Evolutionary conservation across 2,888 invertebrate species (phyloP).

Genomic region (Drosophila rellima): DNA sequence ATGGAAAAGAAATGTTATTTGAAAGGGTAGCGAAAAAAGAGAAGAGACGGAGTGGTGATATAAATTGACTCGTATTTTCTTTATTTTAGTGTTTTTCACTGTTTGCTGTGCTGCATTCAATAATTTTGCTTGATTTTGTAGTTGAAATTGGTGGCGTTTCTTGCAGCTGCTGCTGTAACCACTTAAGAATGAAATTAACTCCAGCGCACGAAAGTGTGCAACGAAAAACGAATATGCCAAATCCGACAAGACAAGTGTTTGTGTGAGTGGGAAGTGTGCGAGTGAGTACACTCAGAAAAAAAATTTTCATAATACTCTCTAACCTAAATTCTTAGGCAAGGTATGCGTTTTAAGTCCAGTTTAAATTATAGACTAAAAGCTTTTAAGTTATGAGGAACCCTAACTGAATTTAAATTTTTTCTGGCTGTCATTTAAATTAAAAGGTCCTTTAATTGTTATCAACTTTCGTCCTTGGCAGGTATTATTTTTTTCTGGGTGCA

Average conservation of each 20-base stretch:
- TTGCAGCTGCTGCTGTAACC: conserved; percentile 32
- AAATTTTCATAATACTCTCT: no score
- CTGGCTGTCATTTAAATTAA: no score
- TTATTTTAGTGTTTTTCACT: conserved; percentile 40
- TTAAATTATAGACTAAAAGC: no score
- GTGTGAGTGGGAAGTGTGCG: conserved; percentile 3
- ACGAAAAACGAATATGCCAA: conserved; percentile 47
- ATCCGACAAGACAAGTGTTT: conserved; percentile 26
- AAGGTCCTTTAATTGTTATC: no score
- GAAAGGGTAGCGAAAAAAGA: conserved; percentile 21
- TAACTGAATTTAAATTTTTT: no score
- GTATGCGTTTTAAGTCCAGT: no score
- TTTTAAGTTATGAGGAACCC: no score
- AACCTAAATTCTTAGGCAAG: no score
- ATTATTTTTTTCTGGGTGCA: background rate
- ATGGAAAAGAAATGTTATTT: conserved; percentile 53
- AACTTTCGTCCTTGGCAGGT: no score
- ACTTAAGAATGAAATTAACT: conserved; percentile 78
- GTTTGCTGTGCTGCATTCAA: conserved; percentile 56
- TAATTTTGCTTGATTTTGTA: conserved; percentile 59
- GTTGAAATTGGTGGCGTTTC: conserved; percentile 39
- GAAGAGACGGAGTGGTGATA: conserved; percentile 42
- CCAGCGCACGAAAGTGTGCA: conserved; percentile 65
- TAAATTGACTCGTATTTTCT: conserved; percentile 73
- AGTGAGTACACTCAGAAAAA: background rate